phyloP scores from a whole-genome alignment of 2,888 invertebrate species.

The Harpagoxenus sublaevis region DNA sequence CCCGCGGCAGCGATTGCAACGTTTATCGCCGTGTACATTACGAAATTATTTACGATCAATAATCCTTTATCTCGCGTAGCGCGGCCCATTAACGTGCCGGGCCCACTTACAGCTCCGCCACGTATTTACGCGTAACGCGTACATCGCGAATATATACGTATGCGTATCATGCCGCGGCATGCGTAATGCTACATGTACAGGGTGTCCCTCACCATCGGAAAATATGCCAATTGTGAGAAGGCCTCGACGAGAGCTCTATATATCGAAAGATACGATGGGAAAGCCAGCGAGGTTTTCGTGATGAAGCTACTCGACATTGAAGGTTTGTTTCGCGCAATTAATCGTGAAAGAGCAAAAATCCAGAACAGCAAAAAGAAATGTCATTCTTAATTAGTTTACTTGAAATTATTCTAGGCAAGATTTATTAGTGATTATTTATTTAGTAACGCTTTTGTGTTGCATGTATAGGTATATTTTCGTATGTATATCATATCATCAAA shows the following conservation, averaged over 20 bases:
- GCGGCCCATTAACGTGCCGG: constrained; percentile 69
- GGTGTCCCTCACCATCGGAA: background rate
- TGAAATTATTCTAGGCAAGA: background rate
- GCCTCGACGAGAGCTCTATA: background rate
- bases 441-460: background rate
- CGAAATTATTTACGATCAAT: constrained; percentile 76
- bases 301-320: background rate
- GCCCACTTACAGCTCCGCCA: constrained; percentile 72
- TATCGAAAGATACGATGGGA: background rate
- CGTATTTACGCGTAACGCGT: constrained; percentile 55
- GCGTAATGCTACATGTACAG: background rate
- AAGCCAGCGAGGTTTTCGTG: background rate
- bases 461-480: background rate
- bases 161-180: constrained; percentile 25
- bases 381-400: background rate
- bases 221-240: constrained; percentile 12
- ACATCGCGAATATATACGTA: constrained; percentile 34
- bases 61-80: constrained; percentile 73
- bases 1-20: constrained; percentile 67
- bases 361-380: background rate
- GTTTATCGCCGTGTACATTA: constrained; percentile 74
- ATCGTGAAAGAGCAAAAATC: background rate
- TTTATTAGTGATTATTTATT: background rate
- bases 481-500: background rate
- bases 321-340: background rate